phyloP scores from a whole-genome alignment of 2,113 vertebrate species.

The Sarotherodon lohbergeri region DNA sequence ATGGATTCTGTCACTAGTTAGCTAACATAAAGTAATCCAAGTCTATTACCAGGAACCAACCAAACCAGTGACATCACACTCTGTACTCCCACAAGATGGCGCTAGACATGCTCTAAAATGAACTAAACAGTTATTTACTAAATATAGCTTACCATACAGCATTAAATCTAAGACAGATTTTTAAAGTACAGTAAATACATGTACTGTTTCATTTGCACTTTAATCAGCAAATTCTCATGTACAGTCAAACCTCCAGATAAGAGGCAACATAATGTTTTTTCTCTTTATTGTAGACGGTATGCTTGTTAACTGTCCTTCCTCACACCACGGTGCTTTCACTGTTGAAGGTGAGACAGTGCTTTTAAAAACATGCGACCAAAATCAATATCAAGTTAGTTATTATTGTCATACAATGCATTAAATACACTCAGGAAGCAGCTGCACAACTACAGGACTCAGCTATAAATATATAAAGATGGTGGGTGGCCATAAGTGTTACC shows the following conservation, averaged over 20 bases:
- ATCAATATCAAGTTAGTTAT: neutral
- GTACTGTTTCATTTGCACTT: neutral
- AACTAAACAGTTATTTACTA: neutral
- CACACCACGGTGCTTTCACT: neutral
- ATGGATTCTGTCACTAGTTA: neutral
- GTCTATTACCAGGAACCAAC: neutral
- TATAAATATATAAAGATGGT: neutral
- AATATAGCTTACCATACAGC: neutral
- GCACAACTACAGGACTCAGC: neutral
- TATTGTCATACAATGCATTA: neutral
- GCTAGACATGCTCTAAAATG: neutral
- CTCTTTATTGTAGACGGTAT: accelerated
- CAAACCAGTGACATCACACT: neutral
- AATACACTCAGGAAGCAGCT: neutral
- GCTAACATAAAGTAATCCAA: neutral
- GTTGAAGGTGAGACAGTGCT: neutral
- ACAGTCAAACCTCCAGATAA: neutral
- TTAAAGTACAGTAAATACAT: neutral
- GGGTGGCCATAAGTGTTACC: neutral
- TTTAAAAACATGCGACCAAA: neutral
- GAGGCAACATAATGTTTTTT: neutral
- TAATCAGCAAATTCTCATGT: neutral
- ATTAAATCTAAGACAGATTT: neutral
- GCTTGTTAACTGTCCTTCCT: neutral
- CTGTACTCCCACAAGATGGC: neutral